phyloP scores from a whole-genome alignment of 2,797 vertebrate genomes.

The Acipenser ruthenus region DNA sequence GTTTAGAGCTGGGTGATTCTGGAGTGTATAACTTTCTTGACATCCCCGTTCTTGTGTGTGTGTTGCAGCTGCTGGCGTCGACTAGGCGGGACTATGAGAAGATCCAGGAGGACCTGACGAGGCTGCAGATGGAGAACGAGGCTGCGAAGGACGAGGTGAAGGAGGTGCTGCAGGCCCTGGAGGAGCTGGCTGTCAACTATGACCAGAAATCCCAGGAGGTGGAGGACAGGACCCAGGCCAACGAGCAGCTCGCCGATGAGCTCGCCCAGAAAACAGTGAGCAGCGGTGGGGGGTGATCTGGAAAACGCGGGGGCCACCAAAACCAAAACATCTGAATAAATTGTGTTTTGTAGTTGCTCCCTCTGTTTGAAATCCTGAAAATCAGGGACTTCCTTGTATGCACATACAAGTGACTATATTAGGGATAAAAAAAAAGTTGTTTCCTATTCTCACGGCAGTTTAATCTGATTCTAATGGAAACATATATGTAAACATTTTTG shows the following conservation, averaged over 20 bases:
- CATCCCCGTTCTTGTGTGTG: neutral
- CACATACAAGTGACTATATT: no score
- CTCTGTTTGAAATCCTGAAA: no score
- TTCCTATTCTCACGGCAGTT: no score
- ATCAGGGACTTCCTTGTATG: no score
- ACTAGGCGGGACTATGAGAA: conserved; percentile 78
- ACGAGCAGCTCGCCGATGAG: conserved; percentile 78
- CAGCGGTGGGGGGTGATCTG: neutral
- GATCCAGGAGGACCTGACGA: conserved; percentile 79
- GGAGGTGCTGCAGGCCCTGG: conserved; percentile 91
- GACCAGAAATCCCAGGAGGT: conserved; percentile 95
- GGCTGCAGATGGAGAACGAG: conserved; percentile 79
- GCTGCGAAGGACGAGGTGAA: conserved; percentile 90
- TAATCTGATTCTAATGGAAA: no score
- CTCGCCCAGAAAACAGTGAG: conserved; percentile 77
- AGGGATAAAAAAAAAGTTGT: no score
- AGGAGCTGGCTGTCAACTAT: conserved; percentile 93
- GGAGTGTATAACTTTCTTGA: no score
- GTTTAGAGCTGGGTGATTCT: no score
- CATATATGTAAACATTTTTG: no score
- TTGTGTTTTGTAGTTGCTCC: no score
- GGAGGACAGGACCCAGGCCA: conserved; percentile 74
- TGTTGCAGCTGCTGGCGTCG: conserved; percentile 68
- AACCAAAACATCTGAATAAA: no score
- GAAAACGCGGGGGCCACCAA: neutral